Base-by-base conservation (phyloP, 2,797 vertebrate genomes). In the Falco biarmicus region DNA sequence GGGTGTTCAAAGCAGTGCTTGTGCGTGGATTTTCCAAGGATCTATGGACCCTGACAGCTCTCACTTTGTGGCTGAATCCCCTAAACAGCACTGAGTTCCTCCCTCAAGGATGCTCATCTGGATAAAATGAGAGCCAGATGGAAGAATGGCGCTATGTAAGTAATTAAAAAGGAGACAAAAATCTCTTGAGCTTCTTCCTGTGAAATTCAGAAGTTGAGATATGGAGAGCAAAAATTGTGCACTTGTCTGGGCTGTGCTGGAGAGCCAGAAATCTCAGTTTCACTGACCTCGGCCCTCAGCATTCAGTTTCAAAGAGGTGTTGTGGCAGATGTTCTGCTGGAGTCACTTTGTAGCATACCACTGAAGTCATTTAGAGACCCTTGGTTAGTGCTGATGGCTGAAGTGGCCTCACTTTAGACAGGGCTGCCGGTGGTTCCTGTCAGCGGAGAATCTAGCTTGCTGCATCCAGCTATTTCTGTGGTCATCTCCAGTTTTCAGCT, bases 11-110 rank as follows among this genome's bases (percentile, higher is more conserved):
- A 76, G 54, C 32, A 65, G 34, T 64, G n/a, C 34, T 37, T 26
- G 37, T 19, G 14, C 21, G 0, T 21, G 61, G 41, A 4, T 76
- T 90, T 80, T n/a, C n/a, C 34, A 17, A 19, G 18, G 48, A 31
- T 29, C 24, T 32, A 56, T 32, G 60, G 41, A 34, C 25, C 4
- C 26, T 48, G 34, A 13, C 6, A 3, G 54, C 34, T 24, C 47
- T 50, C 0, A 0, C 57, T 73, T 34, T 43, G n/a, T 29, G 29
- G 10, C 41, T 43, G 6, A 5, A 37, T 81, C 12, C 11, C 6
- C 17, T 66, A 1, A 82, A 16, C 9, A 34, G 29, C 53, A 10
- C 14, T 18, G 61, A 66, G 53, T 39, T 84, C 15, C 50, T 71
- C 50, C 8, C 3, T 75, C 15, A 34, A 56, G 43, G 20, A 20